These are phyloP conservation scores for Hoplias malabaricus DNA, from an alignment of 2,113 vertebrate genomes.

Conservation along the genomic window DNA sequence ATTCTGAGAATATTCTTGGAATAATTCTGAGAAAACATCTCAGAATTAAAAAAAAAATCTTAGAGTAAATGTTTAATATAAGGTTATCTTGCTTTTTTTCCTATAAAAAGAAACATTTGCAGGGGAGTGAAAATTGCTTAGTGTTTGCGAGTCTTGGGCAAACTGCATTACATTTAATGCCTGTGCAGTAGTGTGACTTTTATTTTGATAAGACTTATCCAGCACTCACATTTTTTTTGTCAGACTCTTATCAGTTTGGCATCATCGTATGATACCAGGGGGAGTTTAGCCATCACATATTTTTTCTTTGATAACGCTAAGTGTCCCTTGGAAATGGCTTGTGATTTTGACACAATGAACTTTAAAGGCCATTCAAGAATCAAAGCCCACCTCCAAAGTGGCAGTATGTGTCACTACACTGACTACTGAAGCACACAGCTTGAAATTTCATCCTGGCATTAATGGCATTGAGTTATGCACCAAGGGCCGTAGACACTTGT, in stretches of 20 bases:
- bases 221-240: background rate
- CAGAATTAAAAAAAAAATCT: no score
- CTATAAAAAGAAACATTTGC: constrained; percentile 1
- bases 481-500: no score
- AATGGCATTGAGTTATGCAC: constrained; percentile 35
- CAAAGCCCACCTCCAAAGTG: constrained; percentile 31
- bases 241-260: constrained; percentile 9
- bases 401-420: constrained; percentile 18
- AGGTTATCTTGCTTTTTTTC: constrained; percentile 4
- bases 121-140: background rate
- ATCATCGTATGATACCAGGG: background rate
- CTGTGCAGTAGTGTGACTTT: background rate
- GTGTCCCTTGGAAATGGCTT: constrained; percentile 30
- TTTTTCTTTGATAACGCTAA: constrained; percentile 33
- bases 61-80: constrained; percentile 22
- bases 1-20: no score
- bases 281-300: constrained; percentile 28
- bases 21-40: no score
- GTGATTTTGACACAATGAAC: constrained; percentile 44
- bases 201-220: background rate
- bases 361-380: constrained; percentile 52
- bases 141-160: background rate
- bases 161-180: background rate
- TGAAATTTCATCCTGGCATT: constrained; percentile 34
- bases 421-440: constrained; percentile 26